Percentiles rank a stretch among this genome's conserved stretches.
Evolutionary conservation across 2,113 vertebrate species (phyloP).

Genomic region (Ptilonorhynchus violaceus): DNA sequence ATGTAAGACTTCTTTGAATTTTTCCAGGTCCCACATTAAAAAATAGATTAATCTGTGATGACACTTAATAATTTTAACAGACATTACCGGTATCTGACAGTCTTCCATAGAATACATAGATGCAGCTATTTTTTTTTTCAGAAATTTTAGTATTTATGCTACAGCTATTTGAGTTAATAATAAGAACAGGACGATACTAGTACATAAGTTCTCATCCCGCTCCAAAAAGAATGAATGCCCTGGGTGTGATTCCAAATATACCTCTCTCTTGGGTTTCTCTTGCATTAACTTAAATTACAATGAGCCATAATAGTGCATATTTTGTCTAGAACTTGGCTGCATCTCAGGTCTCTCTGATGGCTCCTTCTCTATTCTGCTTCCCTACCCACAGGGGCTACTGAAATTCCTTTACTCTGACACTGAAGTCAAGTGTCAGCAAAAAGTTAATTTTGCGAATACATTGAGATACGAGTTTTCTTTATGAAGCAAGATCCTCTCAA

Average conservation of each 20-base stretch:
- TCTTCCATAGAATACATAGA: neutral
- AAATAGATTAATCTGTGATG: neutral
- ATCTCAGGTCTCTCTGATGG: neutral
- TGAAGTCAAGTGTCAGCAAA: neutral
- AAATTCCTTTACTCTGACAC: neutral
- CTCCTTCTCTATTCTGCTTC: neutral
- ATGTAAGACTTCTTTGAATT: neutral
- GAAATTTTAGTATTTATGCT: neutral
- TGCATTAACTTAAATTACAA: constrained; percentile 6
- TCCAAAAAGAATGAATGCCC: neutral
- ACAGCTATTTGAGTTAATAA: neutral
- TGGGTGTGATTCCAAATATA: constrained; percentile 12
- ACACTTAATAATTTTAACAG: constrained; percentile 17
- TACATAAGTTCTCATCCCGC: neutral
- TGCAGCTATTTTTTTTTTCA: neutral
- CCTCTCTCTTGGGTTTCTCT: neutral
- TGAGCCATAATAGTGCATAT: neutral
- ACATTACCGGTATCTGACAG: neutral
- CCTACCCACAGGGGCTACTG: neutral
- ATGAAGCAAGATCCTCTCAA: neutral
- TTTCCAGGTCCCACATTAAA: neutral
- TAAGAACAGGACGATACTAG: neutral
- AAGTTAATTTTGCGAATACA: neutral
- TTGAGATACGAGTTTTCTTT: neutral
- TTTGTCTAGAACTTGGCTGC: neutral